A percentile compares a stretch with the other conserved stretches of the same genome.
Conservation (phyloP, 2,113 vertebrate species). For the Galeopterus variegatus region DNA sequence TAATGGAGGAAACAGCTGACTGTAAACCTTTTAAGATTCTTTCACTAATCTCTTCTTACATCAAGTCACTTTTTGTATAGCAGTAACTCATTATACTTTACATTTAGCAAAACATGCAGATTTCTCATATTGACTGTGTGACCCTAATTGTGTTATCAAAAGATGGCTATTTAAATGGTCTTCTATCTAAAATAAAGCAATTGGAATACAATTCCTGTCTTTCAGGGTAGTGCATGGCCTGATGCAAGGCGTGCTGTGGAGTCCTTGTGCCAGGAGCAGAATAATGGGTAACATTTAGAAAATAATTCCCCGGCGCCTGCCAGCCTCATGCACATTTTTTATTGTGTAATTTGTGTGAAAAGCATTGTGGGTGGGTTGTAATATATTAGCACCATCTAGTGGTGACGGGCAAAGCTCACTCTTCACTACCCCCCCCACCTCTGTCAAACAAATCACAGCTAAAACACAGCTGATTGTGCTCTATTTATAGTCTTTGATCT, state of each 20-base stretch:
- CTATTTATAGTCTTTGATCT: background rate
- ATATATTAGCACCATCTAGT: constrained; percentile 80
- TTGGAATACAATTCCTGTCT: background rate
- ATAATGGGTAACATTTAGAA: constrained; percentile 64
- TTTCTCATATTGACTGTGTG: background rate
- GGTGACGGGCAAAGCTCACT: background rate
- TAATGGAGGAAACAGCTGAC: background rate
- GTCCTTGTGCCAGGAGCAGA: constrained; percentile 22
- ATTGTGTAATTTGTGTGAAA: constrained; percentile 9
- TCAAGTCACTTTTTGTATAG: background rate
- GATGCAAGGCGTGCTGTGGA: background rate
- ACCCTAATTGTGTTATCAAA: background rate
- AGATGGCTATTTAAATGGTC: background rate
- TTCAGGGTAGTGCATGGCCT: background rate
- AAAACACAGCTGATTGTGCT: no score
- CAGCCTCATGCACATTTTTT: background rate
- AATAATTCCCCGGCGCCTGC: constrained; percentile 6
- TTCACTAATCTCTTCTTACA: background rate
- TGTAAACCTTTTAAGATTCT: background rate
- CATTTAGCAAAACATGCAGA: background rate
- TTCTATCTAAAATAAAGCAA: background rate
- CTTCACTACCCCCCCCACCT: background rate
- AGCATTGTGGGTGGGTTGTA: constrained; percentile 51
- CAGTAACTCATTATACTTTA: background rate
- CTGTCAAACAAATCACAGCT: background rate